These are phyloP conservation scores for Leuctra nigra DNA, from an alignment of 2,888 invertebrate genomes.

Conservation along the genomic window DNA sequence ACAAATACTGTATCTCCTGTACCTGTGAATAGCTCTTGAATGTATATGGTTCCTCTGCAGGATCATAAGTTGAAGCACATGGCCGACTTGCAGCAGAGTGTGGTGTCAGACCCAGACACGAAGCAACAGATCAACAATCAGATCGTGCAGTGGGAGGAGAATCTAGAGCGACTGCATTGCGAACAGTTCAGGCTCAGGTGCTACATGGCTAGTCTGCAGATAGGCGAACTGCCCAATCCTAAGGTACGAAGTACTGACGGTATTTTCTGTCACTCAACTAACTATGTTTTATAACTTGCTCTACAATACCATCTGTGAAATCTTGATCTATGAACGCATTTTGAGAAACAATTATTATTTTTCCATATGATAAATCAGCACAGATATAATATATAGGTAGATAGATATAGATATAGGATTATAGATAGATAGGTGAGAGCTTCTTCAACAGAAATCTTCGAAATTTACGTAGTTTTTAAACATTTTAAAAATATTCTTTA, in stretches of 20 bases:
- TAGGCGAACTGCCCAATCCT: slow-evolving; percentile 92
- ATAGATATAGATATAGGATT: too few relatives aligned
- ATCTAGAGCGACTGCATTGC: slow-evolving; percentile 90
- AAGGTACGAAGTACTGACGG: slow-evolving; percentile 85
- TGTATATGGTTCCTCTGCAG: slow-evolving; percentile 47
- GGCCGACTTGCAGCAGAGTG: slow-evolving; percentile 98
- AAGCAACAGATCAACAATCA: slow-evolving; percentile 89
- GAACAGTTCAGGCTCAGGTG: slow-evolving; percentile 94
- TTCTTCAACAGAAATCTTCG: too few relatives aligned
- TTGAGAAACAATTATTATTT: too few relatives aligned
- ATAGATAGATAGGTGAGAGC: too few relatives aligned
- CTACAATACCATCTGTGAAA: too few relatives aligned
- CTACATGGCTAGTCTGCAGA: slow-evolving; percentile 95
- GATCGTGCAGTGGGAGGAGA: slow-evolving; percentile 95
- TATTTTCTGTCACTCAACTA: too few relatives aligned
- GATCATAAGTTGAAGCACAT: slow-evolving; percentile 96
- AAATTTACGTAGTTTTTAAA: too few relatives aligned
- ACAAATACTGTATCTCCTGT: background rate
- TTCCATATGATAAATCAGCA: too few relatives aligned
- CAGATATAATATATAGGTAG: too few relatives aligned
- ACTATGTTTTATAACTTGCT: too few relatives aligned
- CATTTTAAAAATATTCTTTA: too few relatives aligned
- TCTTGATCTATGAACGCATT: too few relatives aligned
- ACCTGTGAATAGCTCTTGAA: background rate
- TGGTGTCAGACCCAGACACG: slow-evolving; percentile 86